Percentiles rank a stretch among this genome's conserved stretches.
phyloP scores from a whole-genome alignment of 2,113 vertebrate species.

The Sturnus vulgaris region DNA sequence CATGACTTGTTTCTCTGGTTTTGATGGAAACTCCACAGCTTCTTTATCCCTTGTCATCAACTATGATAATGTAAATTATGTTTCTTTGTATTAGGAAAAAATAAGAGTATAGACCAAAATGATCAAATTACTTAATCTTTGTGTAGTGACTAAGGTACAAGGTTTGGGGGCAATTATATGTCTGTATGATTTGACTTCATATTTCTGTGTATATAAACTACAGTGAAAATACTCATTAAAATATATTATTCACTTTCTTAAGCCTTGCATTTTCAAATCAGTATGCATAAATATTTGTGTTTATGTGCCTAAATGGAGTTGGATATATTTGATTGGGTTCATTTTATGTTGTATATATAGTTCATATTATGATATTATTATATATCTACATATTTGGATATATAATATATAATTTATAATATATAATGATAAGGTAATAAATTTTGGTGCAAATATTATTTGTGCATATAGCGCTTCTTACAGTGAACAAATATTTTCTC shows the following conservation, averaged over 20 bases:
- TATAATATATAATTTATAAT: not conserved
- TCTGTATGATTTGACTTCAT: not conserved
- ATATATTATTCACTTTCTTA: not conserved
- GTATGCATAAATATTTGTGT: accelerated
- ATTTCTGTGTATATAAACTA: not conserved
- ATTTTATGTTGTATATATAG: not conserved
- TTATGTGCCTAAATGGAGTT: not conserved
- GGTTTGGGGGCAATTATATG: accelerated
- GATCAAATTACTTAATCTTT: not conserved
- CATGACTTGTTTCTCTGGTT: not conserved
- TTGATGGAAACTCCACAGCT: not conserved
- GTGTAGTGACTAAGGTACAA: not conserved
- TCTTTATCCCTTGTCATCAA: not conserved
- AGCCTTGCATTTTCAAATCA: not conserved
- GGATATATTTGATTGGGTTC: not conserved
- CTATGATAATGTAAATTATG: not conserved
- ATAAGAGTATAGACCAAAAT: not conserved
- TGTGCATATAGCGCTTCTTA: not conserved
- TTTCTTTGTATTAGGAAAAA: not conserved
- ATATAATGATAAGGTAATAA: not conserved
- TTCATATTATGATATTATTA: not conserved
- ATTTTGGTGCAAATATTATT: not conserved
- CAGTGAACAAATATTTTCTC: not conserved
- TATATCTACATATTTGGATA: not conserved
- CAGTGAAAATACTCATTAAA: not conserved